Conservation (phyloP, 2,888 invertebrate species). For the Serrognathus titanus region DNA sequence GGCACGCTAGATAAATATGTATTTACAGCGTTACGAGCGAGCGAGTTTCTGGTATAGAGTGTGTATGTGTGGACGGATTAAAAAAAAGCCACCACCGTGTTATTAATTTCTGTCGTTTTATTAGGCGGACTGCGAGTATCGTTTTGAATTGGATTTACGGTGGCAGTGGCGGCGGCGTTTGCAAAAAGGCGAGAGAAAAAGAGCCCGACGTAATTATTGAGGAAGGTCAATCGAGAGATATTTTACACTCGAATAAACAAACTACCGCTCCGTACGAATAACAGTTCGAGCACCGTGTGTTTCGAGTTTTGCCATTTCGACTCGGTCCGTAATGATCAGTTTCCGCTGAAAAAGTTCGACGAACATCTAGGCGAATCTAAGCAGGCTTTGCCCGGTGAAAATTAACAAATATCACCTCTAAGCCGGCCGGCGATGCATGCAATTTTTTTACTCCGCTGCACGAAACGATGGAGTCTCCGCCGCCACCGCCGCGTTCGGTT, state of each 20-base stretch:
- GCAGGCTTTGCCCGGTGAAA: neutral
- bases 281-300: conserved; percentile 16
- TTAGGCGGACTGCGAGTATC: too few relatives aligned
- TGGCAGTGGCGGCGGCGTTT: too few relatives aligned
- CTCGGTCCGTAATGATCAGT: conserved; percentile 15
- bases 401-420: neutral
- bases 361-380: too few relatives aligned
- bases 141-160: too few relatives aligned
- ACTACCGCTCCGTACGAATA: conserved; percentile 20
- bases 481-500: conserved; percentile 6
- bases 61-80: too few relatives aligned
- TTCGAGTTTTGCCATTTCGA: conserved; percentile 19
- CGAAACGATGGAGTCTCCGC: neutral
- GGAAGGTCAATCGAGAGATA: conserved; percentile 38
- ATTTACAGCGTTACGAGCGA: too few relatives aligned
- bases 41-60: too few relatives aligned
- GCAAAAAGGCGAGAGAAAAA: conserved; percentile 8
- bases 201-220: conserved; percentile 27
- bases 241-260: conserved; percentile 38
- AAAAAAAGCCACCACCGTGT: too few relatives aligned
- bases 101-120: too few relatives aligned
- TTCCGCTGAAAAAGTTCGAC: conserved; percentile 2
- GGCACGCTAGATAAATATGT: too few relatives aligned
- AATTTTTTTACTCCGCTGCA: neutral
- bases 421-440: neutral